Base-by-base conservation (phyloP, 2,797 vertebrate genomes). In the Fistularia commersonii region DNA sequence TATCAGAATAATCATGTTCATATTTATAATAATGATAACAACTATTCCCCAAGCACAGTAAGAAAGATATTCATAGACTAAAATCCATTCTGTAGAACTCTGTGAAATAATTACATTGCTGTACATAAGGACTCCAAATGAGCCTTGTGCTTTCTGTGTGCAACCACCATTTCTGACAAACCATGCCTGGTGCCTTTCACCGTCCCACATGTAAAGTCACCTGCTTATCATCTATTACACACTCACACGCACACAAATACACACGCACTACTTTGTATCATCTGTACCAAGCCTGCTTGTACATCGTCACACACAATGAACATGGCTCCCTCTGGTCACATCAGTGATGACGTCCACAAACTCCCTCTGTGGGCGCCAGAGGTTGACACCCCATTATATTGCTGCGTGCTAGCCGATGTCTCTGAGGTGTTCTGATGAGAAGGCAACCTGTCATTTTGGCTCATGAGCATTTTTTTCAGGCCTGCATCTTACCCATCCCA, bases 51-150 rank as follows among this genome's bases (percentile, higher is more conserved):
- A 93, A 93, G 91, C 87, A 95, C 91, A 91, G 91, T 93, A 93
- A 93, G 90, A 94, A 95, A 93, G 80, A 90, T 91, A 92, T 90
- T 92, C 91, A 91, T 92, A 91, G 87, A 89, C 90, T 95, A 94
- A 95, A 94, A 93, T 92, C 88, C 90, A 91, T 92, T 87, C 88
- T 90, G 87, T 93, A 92, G 92, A 93, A 93, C 91, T 94, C 88
- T 92, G 88, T 83, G 82, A 89, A 89, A 86, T 93, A 93, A 93
- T 94, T 93, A 94, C 93, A 93, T 85, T 93, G 92, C 91, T 91
- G 87, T 94, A 93, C 93, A 95, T 91, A 90, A 90, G 84, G 82
- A 92, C 91, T 87, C 88, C 78, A 78, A 79, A 56, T 74, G 91
- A 92, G 91, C 86, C 88, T 93, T 95, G 94, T 95, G 93, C 93